Conservation (phyloP, 2,797 vertebrate species). For the Enteromius anoplus region DNA sequence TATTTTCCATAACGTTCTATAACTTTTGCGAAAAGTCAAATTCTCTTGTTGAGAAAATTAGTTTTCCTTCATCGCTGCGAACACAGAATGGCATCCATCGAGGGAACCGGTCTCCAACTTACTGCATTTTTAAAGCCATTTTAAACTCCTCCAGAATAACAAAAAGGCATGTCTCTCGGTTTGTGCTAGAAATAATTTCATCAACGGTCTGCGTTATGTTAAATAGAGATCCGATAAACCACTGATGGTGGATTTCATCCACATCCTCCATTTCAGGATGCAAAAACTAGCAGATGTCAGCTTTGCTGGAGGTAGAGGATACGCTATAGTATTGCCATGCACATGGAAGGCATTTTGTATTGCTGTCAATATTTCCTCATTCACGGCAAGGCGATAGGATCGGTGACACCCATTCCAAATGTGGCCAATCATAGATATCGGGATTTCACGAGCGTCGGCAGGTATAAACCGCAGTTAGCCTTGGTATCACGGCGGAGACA, state of each 20-base stretch:
- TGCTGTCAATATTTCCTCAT: constrained; percentile 59
- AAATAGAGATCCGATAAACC: constrained; percentile 11
- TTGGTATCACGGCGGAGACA: constrained; percentile 42
- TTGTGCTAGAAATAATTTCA: constrained; percentile 17
- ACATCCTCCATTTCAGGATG: constrained; percentile 5
- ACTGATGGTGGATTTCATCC: constrained; percentile 9
- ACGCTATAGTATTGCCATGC: not conserved
- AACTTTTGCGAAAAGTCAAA: not conserved
- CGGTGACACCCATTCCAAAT: constrained; percentile 57
- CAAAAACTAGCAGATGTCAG: constrained; percentile 27
- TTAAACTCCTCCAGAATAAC: constrained; percentile 12
- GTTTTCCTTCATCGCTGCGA: not conserved
- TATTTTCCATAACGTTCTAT: not conserved
- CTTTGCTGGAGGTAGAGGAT: constrained; percentile 36
- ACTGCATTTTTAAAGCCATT: constrained; percentile 4
- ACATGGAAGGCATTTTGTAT: constrained; percentile 53
- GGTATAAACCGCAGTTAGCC: constrained; percentile 57
- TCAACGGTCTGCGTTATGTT: constrained; percentile 9
- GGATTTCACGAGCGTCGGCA: constrained; percentile 55
- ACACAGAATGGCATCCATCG: not conserved
- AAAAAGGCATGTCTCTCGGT: constrained; percentile 2
- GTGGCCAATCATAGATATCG: constrained; percentile 53
- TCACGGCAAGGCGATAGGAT: constrained; percentile 52
- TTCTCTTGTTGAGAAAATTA: not conserved
- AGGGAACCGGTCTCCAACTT: constrained; percentile 5